Evolutionary conservation across 2,888 invertebrate genomes (phyloP).

Genomic region (Dynastes maya): DNA sequence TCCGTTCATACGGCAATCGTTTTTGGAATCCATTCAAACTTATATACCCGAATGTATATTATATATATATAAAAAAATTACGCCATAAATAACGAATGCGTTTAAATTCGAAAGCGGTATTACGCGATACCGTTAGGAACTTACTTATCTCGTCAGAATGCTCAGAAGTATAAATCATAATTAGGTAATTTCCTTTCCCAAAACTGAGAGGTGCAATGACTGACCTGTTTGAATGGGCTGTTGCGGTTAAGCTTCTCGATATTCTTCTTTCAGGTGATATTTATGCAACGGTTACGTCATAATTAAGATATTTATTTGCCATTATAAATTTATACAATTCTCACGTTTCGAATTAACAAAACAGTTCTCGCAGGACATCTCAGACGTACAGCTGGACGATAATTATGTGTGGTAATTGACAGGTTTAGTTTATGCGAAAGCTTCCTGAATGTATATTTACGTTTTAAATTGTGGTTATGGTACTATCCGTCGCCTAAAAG

Average conservation of each 20-base stretch:
- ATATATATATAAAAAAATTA: not conserved
- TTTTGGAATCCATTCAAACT: not conserved
- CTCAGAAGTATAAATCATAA: conserved; percentile 15
- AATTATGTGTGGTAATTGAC: not conserved
- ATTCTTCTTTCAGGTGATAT: not conserved
- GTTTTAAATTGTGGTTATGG: too few relatives aligned
- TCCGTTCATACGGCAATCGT: not conserved
- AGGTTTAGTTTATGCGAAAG: not conserved
- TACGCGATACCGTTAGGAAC: conserved; percentile 9
- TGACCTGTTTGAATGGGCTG: not conserved
- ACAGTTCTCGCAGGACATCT: not conserved
- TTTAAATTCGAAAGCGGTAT: conserved; percentile 9
- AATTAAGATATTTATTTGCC: not conserved
- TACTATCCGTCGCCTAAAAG: too few relatives aligned
- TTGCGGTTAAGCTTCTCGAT: not conserved
- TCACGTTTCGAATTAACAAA: conserved; percentile 2
- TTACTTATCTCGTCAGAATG: conserved; percentile 18
- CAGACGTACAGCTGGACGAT: not conserved
- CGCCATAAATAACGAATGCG: not conserved
- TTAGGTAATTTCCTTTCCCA: conserved; percentile 5
- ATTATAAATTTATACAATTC: conserved; percentile 1
- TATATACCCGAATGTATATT: too few relatives aligned
- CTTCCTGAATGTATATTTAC: not conserved
- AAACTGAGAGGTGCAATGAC: not conserved
- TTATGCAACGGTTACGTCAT: not conserved